Evolutionary conservation across 23 tunicate genomes (phyloP).

Genomic region (Oikopleura albicans): DNA sequence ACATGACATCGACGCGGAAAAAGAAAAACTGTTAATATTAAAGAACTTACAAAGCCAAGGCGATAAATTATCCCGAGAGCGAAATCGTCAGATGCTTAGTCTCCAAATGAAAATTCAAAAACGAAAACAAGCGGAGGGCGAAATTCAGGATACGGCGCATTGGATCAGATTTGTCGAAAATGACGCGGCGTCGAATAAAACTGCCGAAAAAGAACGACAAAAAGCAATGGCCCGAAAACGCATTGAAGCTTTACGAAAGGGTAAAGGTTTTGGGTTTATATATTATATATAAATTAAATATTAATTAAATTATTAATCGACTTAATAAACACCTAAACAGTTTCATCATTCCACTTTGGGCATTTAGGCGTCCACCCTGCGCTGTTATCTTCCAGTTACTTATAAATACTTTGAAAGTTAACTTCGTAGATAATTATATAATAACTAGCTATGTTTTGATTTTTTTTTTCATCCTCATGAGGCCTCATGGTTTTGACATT

Average conservation of each 20-base stretch:
- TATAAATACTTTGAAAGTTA: too few species aligned
- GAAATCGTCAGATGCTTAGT: not conserved
- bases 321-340: too few species aligned
- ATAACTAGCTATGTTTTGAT: too few species aligned
- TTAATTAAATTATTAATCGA: too few species aligned
- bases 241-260: not conserved
- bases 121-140: not conserved
- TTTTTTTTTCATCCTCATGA: too few species aligned
- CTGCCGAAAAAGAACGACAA: not conserved
- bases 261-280: too few species aligned
- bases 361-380: too few species aligned
- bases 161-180: not conserved
- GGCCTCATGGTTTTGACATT: too few species aligned
- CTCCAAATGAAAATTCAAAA: not conserved
- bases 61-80: not conserved
- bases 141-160: not conserved
- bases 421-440: too few species aligned
- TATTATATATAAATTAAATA: too few species aligned
- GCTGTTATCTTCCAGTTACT: too few species aligned
- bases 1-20: not conserved
- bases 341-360: too few species aligned
- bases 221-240: not conserved
- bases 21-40: not conserved
- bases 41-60: not conserved
- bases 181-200: not conserved